Conservation (phyloP, 2,797 vertebrate species). For the Corythornis leucogaster region DNA sequence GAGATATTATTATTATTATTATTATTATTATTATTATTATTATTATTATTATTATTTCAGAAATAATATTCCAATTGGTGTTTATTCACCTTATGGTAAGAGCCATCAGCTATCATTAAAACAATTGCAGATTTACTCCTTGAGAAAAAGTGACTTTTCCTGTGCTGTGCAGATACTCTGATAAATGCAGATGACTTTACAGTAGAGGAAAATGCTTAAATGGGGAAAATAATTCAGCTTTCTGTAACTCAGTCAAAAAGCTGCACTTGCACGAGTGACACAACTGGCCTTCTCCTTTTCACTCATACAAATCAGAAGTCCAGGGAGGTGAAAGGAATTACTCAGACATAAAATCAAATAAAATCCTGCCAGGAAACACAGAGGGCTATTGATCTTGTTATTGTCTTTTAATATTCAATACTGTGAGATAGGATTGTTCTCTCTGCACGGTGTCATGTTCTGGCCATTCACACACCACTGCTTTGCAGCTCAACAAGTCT, state of each 20-base stretch:
- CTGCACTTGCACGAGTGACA: not conserved
- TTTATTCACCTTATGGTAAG: not conserved
- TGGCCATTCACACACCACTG: not conserved
- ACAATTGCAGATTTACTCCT: not conserved
- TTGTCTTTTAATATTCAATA: conserved; percentile 6
- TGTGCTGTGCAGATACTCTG: not conserved
- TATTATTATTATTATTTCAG: too few relatives aligned
- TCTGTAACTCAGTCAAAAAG: not conserved
- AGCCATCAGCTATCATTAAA: not conserved
- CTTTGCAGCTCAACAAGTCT: not conserved
- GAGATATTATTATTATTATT: not conserved
- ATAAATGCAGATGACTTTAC: not conserved
- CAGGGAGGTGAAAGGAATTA: not conserved
- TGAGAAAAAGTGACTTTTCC: not conserved
- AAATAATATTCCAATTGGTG: not conserved
- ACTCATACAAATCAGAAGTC: not conserved
- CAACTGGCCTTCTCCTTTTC: not conserved
- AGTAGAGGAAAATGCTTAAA: not conserved
- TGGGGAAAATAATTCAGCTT: fast-evolving
- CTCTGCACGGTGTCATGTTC: not conserved
- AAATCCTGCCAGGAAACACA: conserved; percentile 9
- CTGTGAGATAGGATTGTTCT: not conserved
- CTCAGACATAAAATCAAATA: conserved; percentile 22
- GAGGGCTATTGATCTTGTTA: not conserved
- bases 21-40: too few relatives aligned